Percentiles rank a stretch among this genome's conserved stretches.
Conservation (phyloP, 1,140 invertebrate species). For the Archivesica marissinica region DNA sequence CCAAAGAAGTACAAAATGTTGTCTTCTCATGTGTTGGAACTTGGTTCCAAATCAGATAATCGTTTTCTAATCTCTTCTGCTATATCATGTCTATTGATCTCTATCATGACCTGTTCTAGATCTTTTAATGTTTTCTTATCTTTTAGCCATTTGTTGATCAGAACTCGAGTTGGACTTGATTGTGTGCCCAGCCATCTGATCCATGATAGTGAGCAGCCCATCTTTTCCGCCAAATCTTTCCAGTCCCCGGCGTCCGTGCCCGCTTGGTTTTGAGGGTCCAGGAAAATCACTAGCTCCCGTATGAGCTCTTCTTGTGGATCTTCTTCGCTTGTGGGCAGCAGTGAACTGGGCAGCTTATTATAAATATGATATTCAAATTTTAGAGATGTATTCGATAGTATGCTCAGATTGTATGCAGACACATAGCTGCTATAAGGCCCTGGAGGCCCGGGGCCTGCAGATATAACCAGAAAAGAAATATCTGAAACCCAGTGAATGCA, state of each 20-base stretch:
- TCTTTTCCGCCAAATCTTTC: constrained; percentile 9
- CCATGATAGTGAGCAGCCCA: background rate
- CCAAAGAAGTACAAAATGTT: too few species aligned
- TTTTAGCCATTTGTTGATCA: constrained; percentile 27
- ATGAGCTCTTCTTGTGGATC: background rate
- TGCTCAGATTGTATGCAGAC: too few species aligned
- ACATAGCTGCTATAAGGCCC: too few species aligned
- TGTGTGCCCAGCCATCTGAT: constrained; percentile 17
- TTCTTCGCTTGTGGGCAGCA: background rate
- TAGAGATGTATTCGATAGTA: too few species aligned
- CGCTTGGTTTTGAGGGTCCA: background rate
- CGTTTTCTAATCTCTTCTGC: constrained; percentile 18
- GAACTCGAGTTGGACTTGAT: constrained; percentile 13
- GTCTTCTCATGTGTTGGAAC: too few species aligned
- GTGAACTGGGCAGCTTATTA: background rate
- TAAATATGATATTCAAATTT: background rate
- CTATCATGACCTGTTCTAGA: background rate
- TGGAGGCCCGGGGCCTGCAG: too few species aligned
- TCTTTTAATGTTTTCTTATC: background rate
- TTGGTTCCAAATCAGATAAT: too few species aligned
- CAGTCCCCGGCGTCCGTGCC: constrained; percentile 34
- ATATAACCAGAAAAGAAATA: too few species aligned
- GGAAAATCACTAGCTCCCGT: constrained; percentile 12
- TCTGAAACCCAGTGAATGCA: too few species aligned
- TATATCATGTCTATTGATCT: constrained; percentile 30